Conservation (phyloP, 2,797 vertebrate genomes). For the Uromys caudimaculatus region DNA sequence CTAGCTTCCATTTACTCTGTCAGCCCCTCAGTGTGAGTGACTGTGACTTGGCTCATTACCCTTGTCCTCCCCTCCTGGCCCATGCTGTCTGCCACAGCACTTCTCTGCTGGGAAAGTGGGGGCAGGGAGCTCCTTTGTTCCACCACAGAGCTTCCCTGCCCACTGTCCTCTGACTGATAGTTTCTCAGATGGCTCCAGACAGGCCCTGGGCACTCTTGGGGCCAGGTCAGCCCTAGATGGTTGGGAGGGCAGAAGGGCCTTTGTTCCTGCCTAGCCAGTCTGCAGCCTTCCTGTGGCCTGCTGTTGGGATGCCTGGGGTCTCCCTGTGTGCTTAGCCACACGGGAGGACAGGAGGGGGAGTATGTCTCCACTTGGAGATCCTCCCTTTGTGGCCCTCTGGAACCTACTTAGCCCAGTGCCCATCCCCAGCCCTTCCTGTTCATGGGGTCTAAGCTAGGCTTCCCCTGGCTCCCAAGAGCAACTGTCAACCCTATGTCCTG, state of each 20-base stretch:
- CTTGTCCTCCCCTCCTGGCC: background rate
- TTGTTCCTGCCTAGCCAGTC: background rate
- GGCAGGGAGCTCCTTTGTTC: background rate
- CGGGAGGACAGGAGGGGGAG: background rate
- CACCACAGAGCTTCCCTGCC: background rate
- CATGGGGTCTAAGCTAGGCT: background rate
- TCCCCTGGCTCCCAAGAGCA: background rate
- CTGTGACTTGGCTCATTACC: background rate
- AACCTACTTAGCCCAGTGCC: fast-evolving
- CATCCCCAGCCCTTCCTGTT: background rate
- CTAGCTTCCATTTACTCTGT: background rate
- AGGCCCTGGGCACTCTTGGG: background rate
- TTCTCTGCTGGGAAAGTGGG: conserved; percentile 9
- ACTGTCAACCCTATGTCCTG: conserved; percentile 53
- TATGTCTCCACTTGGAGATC: background rate
- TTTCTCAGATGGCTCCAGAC: background rate
- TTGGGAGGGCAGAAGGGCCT: background rate
- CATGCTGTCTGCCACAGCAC: background rate
- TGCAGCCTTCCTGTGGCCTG: background rate
- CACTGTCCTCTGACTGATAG: background rate
- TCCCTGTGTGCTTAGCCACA: background rate
- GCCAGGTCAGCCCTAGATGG: background rate
- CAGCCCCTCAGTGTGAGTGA: background rate
- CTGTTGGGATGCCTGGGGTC: background rate
- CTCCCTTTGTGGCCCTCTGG: background rate